Evolutionary conservation across 2,888 invertebrate genomes (phyloP), one percentile per base, ranked within the genome.

Genomic region (Petrolisthes manimaculis): DNA sequence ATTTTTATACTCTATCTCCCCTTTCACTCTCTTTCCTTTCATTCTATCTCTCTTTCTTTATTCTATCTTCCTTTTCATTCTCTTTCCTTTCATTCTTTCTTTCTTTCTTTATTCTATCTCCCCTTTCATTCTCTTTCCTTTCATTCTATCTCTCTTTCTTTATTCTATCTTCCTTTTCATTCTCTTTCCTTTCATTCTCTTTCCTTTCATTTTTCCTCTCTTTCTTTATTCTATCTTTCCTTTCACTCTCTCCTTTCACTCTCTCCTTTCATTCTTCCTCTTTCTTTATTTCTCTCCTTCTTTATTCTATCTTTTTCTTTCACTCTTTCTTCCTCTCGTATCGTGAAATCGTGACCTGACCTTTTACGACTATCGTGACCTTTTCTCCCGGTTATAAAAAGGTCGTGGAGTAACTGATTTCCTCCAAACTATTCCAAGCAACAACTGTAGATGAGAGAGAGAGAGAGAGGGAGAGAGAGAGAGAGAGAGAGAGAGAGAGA

Each of bases 401-500:
- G 54, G 5, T n/a, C n/a, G n/a, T n/a, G n/a, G n/a, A n/a, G n/a
- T n/a, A n/a, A n/a, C n/a, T n/a, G n/a, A n/a, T n/a, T n/a, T n/a
- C n/a, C n/a, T n/a, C n/a, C n/a, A n/a, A n/a, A n/a, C n/a, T n/a
- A n/a, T n/a, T n/a, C n/a, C n/a, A n/a, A n/a, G n/a, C n/a, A n/a
- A n/a, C n/a, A n/a, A n/a, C n/a, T n/a, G n/a, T n/a, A n/a, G n/a
- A n/a, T n/a, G n/a, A n/a, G n/a, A n/a, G 61, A 61, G 61, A 61
- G 61, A 61, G 61, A 61, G 61, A 61, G 61, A 61, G 61, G 14
- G 61, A 61, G 61, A 61, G 61, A 61, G 61, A 61, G 61, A 61
- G 61, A 61, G 61, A 61, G 61, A 61, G 61, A 61, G 61, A 61
- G 61, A 61, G 61, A 61, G 61, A 61, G 61, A 61, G 61, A 61